phyloP scores from a whole-genome alignment of 2,888 invertebrate species.

The Argyresthia goedartella region DNA sequence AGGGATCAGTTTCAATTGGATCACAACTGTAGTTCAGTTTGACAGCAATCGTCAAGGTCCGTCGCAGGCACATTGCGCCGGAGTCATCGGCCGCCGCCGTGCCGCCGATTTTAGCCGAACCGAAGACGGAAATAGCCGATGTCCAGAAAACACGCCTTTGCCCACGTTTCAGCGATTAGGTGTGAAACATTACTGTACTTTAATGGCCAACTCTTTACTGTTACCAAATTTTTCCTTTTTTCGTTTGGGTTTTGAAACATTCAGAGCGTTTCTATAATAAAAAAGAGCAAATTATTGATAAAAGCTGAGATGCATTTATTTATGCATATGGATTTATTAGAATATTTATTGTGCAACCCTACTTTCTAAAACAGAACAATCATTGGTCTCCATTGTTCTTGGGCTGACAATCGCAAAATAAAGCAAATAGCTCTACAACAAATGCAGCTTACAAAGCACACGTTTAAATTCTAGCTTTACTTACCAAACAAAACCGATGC shows the following conservation, averaged over 20 bases:
- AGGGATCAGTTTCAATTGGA: background rate
- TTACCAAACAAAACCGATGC: no score
- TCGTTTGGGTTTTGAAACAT: no score
- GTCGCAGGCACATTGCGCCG: conserved; percentile 23
- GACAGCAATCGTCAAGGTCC: conserved; percentile 1
- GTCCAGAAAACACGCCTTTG: conserved; percentile 46
- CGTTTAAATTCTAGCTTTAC: no score
- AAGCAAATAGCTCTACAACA: no score
- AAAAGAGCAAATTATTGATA: no score
- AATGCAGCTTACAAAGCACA: no score
- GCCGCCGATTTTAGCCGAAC: conserved; percentile 58
- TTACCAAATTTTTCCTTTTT: no score
- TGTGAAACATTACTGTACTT: conserved; percentile 7
- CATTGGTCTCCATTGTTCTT: background rate
- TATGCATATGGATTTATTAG: no score
- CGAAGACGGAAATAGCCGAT: conserved; percentile 56
- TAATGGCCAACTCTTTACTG: no score
- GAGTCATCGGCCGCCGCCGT: conserved; percentile 61
- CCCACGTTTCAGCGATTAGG: conserved; percentile 45
- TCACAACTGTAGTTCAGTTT: background rate
- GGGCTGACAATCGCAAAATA: conserved; percentile 1
- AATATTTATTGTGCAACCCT: background rate
- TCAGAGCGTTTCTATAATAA: no score
- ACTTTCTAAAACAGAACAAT: background rate
- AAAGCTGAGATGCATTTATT: no score